Evolutionary conservation across 2,797 vertebrate species (phyloP).

Genomic region (Squalus acanthias): DNA sequence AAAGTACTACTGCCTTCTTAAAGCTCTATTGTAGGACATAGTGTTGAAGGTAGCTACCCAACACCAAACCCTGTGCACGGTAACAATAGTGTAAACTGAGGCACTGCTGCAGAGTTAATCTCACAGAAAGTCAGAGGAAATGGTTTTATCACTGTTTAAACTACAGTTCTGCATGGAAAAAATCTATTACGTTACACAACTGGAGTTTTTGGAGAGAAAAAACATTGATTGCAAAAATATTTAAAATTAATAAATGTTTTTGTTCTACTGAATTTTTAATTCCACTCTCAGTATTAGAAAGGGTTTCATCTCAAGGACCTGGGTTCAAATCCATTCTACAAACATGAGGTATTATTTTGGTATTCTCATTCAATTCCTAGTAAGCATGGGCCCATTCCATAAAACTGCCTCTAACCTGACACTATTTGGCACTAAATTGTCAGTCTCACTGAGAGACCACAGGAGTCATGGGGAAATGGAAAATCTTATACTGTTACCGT

Average conservation of each 20-base stretch:
- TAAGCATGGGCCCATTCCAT: neutral
- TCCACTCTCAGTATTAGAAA: neutral
- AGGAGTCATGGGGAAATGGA: neutral
- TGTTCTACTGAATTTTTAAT: neutral
- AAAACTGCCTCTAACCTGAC: neutral
- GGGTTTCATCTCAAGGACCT: neutral
- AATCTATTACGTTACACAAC: neutral
- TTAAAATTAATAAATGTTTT: neutral
- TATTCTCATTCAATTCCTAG: no score
- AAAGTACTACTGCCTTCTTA: neutral
- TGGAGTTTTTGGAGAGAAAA: neutral
- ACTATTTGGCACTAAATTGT: neutral
- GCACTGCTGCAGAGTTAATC: neutral
- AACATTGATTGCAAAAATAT: no score
- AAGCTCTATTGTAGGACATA: neutral
- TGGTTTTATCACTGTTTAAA: neutral
- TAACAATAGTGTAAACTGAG: neutral
- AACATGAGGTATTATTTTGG: neutral
- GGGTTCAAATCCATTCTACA: neutral
- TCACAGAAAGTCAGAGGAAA: neutral
- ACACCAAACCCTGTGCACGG: neutral
- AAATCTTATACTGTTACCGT: neutral
- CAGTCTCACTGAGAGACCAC: neutral
- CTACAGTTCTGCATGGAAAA: neutral
- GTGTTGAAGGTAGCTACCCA: neutral